Evolutionary conservation across 2,888 invertebrate species (phyloP), one percentile per base, ranked within the genome.

Genomic region (Cephus runcator): DNA sequence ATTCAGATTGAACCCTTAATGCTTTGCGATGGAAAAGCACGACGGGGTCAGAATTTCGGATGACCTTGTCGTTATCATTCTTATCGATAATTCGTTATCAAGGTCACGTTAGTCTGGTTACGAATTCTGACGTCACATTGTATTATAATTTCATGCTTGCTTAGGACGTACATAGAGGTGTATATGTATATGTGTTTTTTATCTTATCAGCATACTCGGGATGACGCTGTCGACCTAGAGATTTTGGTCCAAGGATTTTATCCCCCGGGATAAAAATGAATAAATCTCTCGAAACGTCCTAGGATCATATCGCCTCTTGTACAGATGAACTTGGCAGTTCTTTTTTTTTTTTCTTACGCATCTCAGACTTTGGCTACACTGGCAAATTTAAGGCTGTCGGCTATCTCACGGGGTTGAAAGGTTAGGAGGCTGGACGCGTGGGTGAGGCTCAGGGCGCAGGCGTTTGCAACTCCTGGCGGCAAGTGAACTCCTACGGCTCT

Each of bases 401-500:
- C 9, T 23, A 23, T 56, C 23, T 2, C 56, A 15, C 4, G 9
- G 56, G 56, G 56, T 23, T 56, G 9, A 23, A 56, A 56, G 56
- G 56, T 56, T 23, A 23, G 56, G 23, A 56, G 56, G 23, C 23
- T 56, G 56, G 56, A 56, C 56, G 56, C 56, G 56, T 56, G 56
- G 56, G 56, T 23, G 56, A 56, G 0, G 23, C 56, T 56, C 56
- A 56, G 81, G 81, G 89, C 89, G 89, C 89, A 89, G 85, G 89
- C 89, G 89, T 88, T 81, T 81, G 79, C 75, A 73, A 30, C 33
- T 56, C 56, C 75, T 86, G 86, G 88, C 87, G 87, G 86, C 87
- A 86, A 86, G 85, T 80, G 82, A 83, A 81, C 81, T 83, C 83
- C 83, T 23, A 56, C 56, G 56, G 85, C 83, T 86, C 85, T 86